Base-by-base conservation (phyloP, 2,888 invertebrate genomes). In the Aporophyla lueneburgensis region DNA sequence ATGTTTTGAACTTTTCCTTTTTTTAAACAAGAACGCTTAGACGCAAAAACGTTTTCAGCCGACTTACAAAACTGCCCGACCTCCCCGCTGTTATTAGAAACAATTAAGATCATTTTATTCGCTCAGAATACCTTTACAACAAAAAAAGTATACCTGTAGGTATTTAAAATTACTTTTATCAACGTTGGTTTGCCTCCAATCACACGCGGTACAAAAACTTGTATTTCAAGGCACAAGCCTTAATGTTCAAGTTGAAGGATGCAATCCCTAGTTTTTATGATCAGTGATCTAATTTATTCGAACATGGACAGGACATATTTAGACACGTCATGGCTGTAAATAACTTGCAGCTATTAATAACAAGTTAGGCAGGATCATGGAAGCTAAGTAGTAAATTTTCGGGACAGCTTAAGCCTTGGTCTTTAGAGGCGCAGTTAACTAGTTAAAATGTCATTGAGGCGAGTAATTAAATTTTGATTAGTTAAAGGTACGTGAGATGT, bases 281-380 rank as follows among this genome's bases (percentile, higher is more conserved):
- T 24, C 40, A 71, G 59, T 80, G 88, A 83, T 84, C 84, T 77
- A 81, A 87, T 77, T 86, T 80, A 87, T 84, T 78, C 74, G 75
- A 81, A 75, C 71, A 82, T 61, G 71, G 85, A 33, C 73, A 76
- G 68, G 68, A 71, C 67, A 69, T 73, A 71, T 78, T 82, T 85
- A 78, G 56, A 46, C 59, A 71, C 74, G 71, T 79, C 77, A 79
- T 81, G 74, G 27, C 70, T 76, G 67, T 74, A 71, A 73, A 87
- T 85, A 82, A 58, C 61, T 76, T 72, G 63, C 58, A 69, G 63
- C 46, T 72, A 76, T 77, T 81, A 66, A 61, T 70, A 86, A 76
- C 51, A n/a, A 75, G 77, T 74, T 63, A 59, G 53, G 56, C 51
- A 68, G 71, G 73, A 71, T 77, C n/a, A 65, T 65, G 76, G 27